A percentile compares a stretch with the other conserved stretches of the same genome.
Conservation (phyloP, 2,888 invertebrate species). For the Sinotaia quadrata region DNA sequence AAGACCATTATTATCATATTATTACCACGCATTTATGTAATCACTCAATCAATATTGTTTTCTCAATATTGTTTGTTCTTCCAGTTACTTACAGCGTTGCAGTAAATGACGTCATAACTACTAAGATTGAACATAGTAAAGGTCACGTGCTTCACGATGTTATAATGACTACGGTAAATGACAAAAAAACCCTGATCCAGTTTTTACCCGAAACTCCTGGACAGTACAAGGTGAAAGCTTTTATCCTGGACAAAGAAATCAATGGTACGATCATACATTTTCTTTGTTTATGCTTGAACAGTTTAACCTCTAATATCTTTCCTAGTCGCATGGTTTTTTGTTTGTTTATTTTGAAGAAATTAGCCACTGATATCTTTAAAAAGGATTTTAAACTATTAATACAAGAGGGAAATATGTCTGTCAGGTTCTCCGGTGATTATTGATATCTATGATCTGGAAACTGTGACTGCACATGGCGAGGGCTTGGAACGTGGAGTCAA, state of each 20-base stretch:
- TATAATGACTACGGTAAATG: constrained; percentile 76
- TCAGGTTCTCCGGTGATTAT: constrained; percentile 80
- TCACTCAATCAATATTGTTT: too few relatives aligned
- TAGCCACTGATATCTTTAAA: too few relatives aligned
- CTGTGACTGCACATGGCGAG: constrained; percentile 74
- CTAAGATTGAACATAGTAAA: constrained; percentile 84
- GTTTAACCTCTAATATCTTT: too few relatives aligned
- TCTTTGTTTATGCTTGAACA: too few relatives aligned
- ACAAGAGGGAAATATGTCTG: too few relatives aligned
- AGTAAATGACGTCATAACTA: constrained; percentile 89
- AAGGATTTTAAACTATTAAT: too few relatives aligned
- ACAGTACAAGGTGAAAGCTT: constrained; percentile 39
- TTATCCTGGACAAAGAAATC: constrained; percentile 41
- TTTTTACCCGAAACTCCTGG: constrained; percentile 45
- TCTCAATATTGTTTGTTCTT: not conserved
- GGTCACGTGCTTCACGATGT: constrained; percentile 80
- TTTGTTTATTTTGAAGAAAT: too few relatives aligned
- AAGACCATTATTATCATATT: too few relatives aligned
- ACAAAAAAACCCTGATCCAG: constrained; percentile 33
- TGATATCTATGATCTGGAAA: constrained; percentile 76
- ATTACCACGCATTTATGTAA: too few relatives aligned
- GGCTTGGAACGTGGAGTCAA: constrained; percentile 74
- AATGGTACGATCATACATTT: too few relatives aligned
- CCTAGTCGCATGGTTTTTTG: too few relatives aligned
- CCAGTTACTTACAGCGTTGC: constrained; percentile 80